Evolutionary conservation across 2,797 vertebrate genomes (phyloP).

Genomic region (Parauchenoglanis ngamensis): DNA sequence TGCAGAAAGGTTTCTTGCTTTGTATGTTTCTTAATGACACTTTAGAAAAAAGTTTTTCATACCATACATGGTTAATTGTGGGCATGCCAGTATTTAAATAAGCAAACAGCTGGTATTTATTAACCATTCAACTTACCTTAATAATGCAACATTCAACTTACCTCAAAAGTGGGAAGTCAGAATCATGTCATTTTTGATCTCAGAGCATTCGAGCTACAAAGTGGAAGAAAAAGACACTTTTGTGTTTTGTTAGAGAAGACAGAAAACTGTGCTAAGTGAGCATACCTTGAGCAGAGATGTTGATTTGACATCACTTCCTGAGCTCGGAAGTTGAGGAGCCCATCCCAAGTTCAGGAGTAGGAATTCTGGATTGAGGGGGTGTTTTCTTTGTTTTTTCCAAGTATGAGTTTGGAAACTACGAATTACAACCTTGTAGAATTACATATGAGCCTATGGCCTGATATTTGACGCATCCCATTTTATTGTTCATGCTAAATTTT

Average conservation of each 20-base stretch:
- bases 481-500: neutral
- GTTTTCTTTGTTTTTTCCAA: too few species aligned
- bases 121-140: neutral
- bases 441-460: too few species aligned
- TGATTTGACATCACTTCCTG: neutral
- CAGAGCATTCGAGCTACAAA: neutral
- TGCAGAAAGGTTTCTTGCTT: neutral
- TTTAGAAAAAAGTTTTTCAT: neutral
- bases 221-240: neutral
- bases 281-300: neutral
- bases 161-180: neutral
- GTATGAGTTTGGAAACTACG: neutral
- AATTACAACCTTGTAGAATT: neutral
- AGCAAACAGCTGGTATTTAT: neutral
- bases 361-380: neutral
- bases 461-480: neutral
- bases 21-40: too few species aligned
- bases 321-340: neutral
- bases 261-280: neutral
- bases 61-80: neutral
- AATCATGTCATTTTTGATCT: neutral
- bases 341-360: neutral
- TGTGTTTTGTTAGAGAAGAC: neutral
- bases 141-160: neutral
- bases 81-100: neutral